phyloP scores from a whole-genome alignment of 2,888 invertebrate genomes.

The Mamestra brassicae region DNA sequence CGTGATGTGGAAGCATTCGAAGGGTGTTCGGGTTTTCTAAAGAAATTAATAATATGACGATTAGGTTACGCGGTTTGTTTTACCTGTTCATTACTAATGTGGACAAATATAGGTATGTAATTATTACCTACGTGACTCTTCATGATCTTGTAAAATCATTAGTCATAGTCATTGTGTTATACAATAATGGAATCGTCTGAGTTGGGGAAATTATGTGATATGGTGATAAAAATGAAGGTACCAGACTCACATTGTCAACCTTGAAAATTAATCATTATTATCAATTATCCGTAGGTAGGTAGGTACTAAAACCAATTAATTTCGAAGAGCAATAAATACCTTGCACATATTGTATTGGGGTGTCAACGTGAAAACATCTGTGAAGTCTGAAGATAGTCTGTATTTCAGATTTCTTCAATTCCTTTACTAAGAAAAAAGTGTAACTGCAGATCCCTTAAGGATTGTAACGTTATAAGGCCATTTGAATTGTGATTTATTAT shows the following conservation, averaged over 20 bases:
- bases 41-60: neutral
- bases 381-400: conserved; percentile 8
- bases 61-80: neutral
- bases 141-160: neutral
- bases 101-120: neutral
- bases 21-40: conserved; percentile 12
- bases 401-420: neutral
- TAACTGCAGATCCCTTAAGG: neutral
- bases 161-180: conserved; percentile 12
- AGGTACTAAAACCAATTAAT: conserved; percentile 1
- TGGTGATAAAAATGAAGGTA: conserved; percentile 2
- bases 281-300: conserved; percentile 3
- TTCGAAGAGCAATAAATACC: conserved; percentile 18
- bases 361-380: neutral
- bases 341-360: conserved; percentile 11
- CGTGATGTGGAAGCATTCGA: conserved; percentile 10
- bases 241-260: conserved; percentile 3
- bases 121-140: neutral
- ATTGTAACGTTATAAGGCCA: neutral
- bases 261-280: conserved; percentile 11
- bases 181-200: conserved; percentile 9
- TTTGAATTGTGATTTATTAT: conserved; percentile 2
- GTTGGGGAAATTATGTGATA: conserved; percentile 29
- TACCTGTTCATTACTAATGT: conserved; percentile 17
- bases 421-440: neutral